Percentiles rank a stretch among this genome's conserved stretches.
Evolutionary conservation across 1,140 invertebrate genomes (phyloP).

Genomic region (Pteromalus puparum): DNA sequence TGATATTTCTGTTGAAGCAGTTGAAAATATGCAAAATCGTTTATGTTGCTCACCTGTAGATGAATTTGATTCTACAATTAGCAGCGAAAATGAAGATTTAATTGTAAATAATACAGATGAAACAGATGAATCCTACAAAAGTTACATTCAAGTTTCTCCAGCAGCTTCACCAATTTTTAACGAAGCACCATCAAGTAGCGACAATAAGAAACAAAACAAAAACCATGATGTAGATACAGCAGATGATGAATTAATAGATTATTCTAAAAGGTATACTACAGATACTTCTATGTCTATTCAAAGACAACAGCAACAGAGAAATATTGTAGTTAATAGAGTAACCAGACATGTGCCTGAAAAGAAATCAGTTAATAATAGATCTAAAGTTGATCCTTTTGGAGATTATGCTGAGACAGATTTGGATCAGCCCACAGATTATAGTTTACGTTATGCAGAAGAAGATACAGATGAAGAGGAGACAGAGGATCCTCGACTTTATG

Average conservation of each 20-base stretch:
- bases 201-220: slow-evolving; percentile 38
- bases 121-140: slow-evolving; percentile 46
- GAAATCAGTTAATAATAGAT: slow-evolving; percentile 40
- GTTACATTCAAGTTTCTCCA: slow-evolving; percentile 41
- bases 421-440: slow-evolving; percentile 94
- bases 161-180: slow-evolving; percentile 44
- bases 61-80: slow-evolving; percentile 52
- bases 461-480: slow-evolving; percentile 80
- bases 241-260: slow-evolving; percentile 53
- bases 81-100: slow-evolving; percentile 50
- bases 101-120: slow-evolving; percentile 48
- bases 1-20: slow-evolving; percentile 48
- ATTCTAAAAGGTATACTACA: slow-evolving; percentile 54
- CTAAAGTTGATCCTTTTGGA: slow-evolving; percentile 65
- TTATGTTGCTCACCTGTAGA: slow-evolving; percentile 53
- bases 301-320: slow-evolving; percentile 16
- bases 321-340: slow-evolving; percentile 26
- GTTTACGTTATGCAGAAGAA: slow-evolving; percentile 89
- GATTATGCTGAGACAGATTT: slow-evolving; percentile 90
- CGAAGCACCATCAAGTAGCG: not conserved
- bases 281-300: slow-evolving; percentile 43
- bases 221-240: slow-evolving; percentile 50
- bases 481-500: slow-evolving; percentile 73
- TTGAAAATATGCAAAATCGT: slow-evolving; percentile 46
- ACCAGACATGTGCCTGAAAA: slow-evolving; percentile 47